Evolutionary conservation across 2,888 invertebrate genomes (phyloP).

Genomic region (Sphaerophoria rueppellii): DNA sequence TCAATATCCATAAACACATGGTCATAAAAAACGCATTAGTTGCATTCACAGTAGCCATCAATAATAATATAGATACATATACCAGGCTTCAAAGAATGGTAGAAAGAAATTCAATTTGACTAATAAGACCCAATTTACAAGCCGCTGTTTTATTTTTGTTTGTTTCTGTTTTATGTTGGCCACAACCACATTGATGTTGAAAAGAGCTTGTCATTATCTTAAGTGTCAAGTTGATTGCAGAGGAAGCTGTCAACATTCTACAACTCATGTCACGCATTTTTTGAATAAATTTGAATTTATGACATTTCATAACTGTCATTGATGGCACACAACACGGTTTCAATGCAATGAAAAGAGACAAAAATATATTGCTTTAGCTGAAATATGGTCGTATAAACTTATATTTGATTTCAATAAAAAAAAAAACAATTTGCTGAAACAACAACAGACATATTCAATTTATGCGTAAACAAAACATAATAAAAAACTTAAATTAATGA

Average conservation of each 20-base stretch:
- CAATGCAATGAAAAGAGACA: neutral
- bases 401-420: conserved; percentile 21
- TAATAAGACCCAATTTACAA: neutral
- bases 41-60: conserved; percentile 29
- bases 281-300: conserved; percentile 16
- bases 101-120: conserved; percentile 20
- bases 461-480: conserved; percentile 17
- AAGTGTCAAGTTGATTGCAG: conserved; percentile 16
- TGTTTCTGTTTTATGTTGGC: neutral
- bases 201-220: conserved; percentile 11
- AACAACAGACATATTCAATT: neutral
- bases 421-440: conserved; percentile 44
- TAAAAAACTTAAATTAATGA: conserved; percentile 22
- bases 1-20: conserved; percentile 4
- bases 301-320: conserved; percentile 6
- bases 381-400: neutral
- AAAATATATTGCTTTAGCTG: neutral
- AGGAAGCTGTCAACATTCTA: neutral
- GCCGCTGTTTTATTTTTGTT: neutral
- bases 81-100: neutral
- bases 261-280: conserved; percentile 3
- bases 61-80: too few species aligned
- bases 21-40: conserved; percentile 35
- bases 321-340: too few species aligned
- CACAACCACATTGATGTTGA: conserved; percentile 6